Base-by-base conservation (phyloP, 2,797 vertebrate genomes). In the Hydrolagus colliei region DNA sequence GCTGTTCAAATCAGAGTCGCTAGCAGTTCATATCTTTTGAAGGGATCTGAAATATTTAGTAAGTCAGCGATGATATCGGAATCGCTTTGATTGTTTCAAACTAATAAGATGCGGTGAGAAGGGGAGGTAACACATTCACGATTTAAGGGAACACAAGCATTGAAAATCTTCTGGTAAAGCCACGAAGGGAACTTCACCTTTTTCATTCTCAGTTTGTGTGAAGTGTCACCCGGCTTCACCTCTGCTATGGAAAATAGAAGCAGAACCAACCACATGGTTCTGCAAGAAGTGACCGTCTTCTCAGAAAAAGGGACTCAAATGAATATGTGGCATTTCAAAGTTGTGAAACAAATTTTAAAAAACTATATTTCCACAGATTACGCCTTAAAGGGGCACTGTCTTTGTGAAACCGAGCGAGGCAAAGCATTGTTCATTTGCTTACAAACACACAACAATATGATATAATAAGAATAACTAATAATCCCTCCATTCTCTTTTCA, bases 91-190 rank as follows among this genome's bases (percentile, higher is more conserved):
- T 68, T 1, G 20, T 71, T 68, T 84, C 65, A 84, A 67, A 52
- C 41, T 68, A 18, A 32, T 41, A 61, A 77, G 52, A 61, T 52
- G 52, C 41, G 61, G 52, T 61, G 41, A 84, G 41, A 8, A 71
- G 32, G 16, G 13, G 41, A 52, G 12, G 63, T 18, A 84, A 20
- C 14, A 35, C 8, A 1, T 11, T 1, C 27, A 82, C 2, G 4
- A 9, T 82, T 82, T 63, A 84, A 63, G 18, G 59, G 20, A 71
- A 68, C 22, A 9, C 9, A 67, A 68, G 4, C 41, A 35, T 41
- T 41, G 63, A 68, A 65, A 32, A 71, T 67, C 68, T 84, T 27
- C 63, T 82, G 63, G 63, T 9, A 82, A 82, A 82, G 41, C 35
- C 67, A 52, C 6, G 35, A 65, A 67, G 77, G 9, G 62, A 80